Evolutionary conservation across 2,113 vertebrate species (phyloP), one percentile per base, ranked within the genome.

Genomic region (Ondatra zibethicus): DNA sequence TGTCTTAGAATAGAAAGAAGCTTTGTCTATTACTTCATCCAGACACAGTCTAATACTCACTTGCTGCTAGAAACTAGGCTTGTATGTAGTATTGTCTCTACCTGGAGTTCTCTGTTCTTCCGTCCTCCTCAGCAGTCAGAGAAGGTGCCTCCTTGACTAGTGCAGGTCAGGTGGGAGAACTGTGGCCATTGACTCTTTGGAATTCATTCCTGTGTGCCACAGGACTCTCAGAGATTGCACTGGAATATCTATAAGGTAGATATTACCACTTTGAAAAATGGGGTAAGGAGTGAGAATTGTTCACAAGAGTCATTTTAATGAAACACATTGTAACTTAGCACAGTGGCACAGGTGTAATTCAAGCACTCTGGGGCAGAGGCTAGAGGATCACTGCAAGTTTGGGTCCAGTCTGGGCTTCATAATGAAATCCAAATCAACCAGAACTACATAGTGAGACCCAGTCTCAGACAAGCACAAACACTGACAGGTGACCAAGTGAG

Each of bases 41-140:
- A 55, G 88, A 89, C 61, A 89, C 14, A 77, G 9, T 90, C 77
- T 61, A 55, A 0, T 70, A 42, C 75, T 82, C 77, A 36, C 86
- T 81, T 80, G 72, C 50, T 84, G 47, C n/a, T 70, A 55, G 92
- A 27, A 85, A 21, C 50, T 42, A 47, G 65, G 16, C 50, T 47
- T 55, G 63, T 85, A 7, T 72, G 45, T 82, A n/a, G 21, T 87
- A 11, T n/a, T 65, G n/a, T 91, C 33, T 75, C 65, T 10, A 50
- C 66, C 70, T 97, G 76, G 25, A 47, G 50, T 88, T 96, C 73
- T 95, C 66, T 61, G 33, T 96, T 86, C 45, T 58, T 94, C 93
- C 95, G 65, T 95, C 94, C 42, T 93, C 97, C 88, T 80, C 76
- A 85, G 50, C 66, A 90, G 76, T 16, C 76, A 33, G 61, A 82